Conservation (phyloP, 37 sponge, comb jelly and placozoan species). For the Tethya wilhelma region DNA sequence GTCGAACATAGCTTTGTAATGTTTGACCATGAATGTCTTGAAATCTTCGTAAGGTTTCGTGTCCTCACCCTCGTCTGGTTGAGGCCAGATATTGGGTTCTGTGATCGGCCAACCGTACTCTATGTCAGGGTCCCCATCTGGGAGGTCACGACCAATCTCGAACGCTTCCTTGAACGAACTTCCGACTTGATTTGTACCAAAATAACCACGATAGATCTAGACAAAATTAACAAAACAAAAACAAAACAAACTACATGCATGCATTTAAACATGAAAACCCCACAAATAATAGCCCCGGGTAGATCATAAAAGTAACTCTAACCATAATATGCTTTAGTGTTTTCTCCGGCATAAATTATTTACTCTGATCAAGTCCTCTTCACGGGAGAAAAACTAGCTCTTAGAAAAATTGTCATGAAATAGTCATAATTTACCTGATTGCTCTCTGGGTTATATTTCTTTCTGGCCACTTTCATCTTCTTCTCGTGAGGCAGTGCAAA, state of each 20-base stretch:
- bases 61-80: conserved; percentile 2
- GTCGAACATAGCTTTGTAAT: background rate
- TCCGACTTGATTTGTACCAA: conserved; percentile 15
- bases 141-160: background rate
- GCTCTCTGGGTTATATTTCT: background rate
- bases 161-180: conserved; percentile 26
- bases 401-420: no score
- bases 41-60: background rate
- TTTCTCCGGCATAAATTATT: no score
- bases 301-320: no score
- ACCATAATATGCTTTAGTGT: no score
- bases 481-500: conserved; percentile 5
- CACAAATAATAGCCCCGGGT: no score
- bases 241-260: no score
- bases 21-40: background rate
- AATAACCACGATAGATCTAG: conserved; percentile 14
- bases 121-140: background rate
- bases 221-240: background rate
- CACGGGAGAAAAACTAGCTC: no score
- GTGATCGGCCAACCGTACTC: conserved; percentile 1
- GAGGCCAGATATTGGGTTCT: conserved; percentile 9
- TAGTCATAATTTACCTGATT: background rate
- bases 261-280: no score
- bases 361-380: no score
- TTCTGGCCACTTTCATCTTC: conserved; percentile 4